Conservation (phyloP, 2,797 vertebrate species). For the Semaprochilodus insignis region DNA sequence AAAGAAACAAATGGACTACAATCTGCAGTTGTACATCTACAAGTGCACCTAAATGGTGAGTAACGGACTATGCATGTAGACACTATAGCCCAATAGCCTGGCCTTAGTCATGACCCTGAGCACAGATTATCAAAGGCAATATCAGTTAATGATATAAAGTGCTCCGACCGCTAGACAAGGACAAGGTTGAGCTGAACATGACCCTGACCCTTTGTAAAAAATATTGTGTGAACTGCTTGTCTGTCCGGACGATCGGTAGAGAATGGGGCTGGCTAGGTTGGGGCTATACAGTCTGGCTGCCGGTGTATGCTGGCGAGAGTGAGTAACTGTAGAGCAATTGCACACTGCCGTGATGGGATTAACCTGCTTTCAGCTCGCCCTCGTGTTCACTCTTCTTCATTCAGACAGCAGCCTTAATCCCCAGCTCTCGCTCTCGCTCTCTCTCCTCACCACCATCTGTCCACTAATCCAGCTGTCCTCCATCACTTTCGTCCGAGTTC, state of each 20-base stretch:
- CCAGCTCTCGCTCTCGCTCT: conserved; percentile 17
- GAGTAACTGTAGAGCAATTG: conserved; percentile 1
- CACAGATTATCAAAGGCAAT: not conserved
- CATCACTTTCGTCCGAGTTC: not conserved
- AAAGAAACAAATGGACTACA: no score
- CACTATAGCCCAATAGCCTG: not conserved
- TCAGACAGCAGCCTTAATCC: conserved; percentile 49
- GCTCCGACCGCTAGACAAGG: not conserved
- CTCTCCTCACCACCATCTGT: conserved; percentile 48
- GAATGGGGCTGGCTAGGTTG: not conserved
- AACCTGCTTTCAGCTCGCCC: conserved; percentile 46
- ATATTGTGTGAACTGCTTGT: not conserved
- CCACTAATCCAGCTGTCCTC: conserved; percentile 41
- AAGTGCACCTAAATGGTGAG: no score
- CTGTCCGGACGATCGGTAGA: not conserved
- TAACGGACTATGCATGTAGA: no score
- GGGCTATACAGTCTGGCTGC: not conserved
- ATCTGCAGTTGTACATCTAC: no score
- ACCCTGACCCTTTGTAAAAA: not conserved
- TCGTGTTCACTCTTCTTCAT: conserved; percentile 45
- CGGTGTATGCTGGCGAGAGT: conserved; percentile 40
- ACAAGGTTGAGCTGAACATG: not conserved
- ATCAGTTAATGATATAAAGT: not conserved
- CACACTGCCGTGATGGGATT: conserved; percentile 46
- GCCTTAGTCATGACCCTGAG: not conserved